phyloP scores from a whole-genome alignment of 1,140 invertebrate species.

The Drosophila lowei region DNA sequence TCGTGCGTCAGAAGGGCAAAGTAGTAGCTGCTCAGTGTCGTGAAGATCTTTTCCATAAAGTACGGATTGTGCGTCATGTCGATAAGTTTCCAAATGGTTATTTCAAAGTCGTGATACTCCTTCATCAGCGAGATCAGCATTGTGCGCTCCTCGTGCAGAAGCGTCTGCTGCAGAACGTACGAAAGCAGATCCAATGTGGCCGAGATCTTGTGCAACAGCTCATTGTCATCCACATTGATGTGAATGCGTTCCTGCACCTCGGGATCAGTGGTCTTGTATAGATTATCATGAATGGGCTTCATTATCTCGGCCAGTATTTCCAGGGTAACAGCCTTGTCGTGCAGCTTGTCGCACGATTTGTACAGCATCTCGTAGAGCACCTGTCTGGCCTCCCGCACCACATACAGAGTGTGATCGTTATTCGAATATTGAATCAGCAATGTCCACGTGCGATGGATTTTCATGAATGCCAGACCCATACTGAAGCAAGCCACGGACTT shows the following conservation, averaged over 20 bases:
- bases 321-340: conserved; percentile 83
- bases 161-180: conserved; percentile 76
- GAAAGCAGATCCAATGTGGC: conserved; percentile 84
- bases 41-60: conserved; percentile 65
- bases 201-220: conserved; percentile 84
- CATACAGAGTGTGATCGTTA: conserved; percentile 86
- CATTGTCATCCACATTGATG: conserved; percentile 83
- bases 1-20: conserved; percentile 71
- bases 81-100: conserved; percentile 74
- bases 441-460: conserved; percentile 84
- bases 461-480: conserved; percentile 85
- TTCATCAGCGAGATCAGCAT: conserved; percentile 61
- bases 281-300: conserved; percentile 84
- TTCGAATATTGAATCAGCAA: conserved; percentile 85
- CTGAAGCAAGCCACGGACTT: conserved; percentile 84
- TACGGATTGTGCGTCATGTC: conserved; percentile 72
- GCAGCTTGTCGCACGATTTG: conserved; percentile 83
- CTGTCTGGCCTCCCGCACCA: conserved; percentile 85
- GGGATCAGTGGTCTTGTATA: conserved; percentile 42
- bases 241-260: conserved; percentile 51
- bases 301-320: conserved; percentile 84
- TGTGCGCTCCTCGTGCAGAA: conserved; percentile 67
- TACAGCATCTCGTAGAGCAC: conserved; percentile 85
- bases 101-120: conserved; percentile 64
- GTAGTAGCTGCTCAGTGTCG: conserved; percentile 56